A percentile compares a stretch with the other conserved stretches of the same genome.
phyloP scores from a whole-genome alignment of 2,888 invertebrate species.

The Argyresthia goedartella region DNA sequence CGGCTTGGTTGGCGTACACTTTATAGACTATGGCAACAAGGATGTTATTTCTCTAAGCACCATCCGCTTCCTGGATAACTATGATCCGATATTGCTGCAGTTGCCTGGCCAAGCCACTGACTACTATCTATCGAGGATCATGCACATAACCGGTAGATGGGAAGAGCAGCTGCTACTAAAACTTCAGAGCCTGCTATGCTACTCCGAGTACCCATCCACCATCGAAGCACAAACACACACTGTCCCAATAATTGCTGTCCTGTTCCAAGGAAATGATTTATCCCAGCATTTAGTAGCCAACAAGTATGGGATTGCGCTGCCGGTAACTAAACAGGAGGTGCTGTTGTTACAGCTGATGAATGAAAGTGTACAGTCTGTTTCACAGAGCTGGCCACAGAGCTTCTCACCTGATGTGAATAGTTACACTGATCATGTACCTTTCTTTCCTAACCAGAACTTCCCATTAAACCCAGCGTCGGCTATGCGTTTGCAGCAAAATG shows the following conservation, averaged over 20 bases:
- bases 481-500: constrained; percentile 50
- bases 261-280: constrained; percentile 60
- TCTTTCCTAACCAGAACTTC: constrained; percentile 52
- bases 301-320: constrained; percentile 53
- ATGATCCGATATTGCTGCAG: constrained; percentile 56
- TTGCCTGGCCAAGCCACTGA: constrained; percentile 72
- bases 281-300: constrained; percentile 51
- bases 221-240: constrained; percentile 46
- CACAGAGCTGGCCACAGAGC: constrained; percentile 35
- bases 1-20: constrained; percentile 74
- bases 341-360: constrained; percentile 29
- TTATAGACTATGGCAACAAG: constrained; percentile 77
- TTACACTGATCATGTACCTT: constrained; percentile 52
- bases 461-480: constrained; percentile 56
- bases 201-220: constrained; percentile 44
- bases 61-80: constrained; percentile 68
- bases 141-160: constrained; percentile 67
- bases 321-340: constrained; percentile 59
- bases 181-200: constrained; percentile 51
- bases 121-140: constrained; percentile 71
- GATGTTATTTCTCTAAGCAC: constrained; percentile 71
- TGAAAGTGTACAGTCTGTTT: constrained; percentile 26
- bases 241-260: constrained; percentile 52
- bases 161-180: constrained; percentile 50
- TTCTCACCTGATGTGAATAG: constrained; percentile 28